These are phyloP conservation scores for Megaleporinus macrocephalus DNA, from an alignment of 2,113 vertebrate genomes.

Conservation along the genomic window DNA sequence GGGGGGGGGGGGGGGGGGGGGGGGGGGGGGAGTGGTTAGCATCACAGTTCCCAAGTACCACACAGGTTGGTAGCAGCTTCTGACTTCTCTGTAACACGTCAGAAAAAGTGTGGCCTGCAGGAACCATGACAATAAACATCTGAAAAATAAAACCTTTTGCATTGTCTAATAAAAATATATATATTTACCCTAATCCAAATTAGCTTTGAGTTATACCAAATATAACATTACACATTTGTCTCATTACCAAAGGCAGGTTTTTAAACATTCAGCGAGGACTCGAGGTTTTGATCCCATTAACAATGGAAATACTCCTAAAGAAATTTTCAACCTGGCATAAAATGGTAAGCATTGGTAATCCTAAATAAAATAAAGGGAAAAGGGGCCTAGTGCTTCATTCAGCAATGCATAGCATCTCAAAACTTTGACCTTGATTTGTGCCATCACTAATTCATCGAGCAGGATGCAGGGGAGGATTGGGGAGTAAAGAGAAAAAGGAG, in stretches of 20 bases:
- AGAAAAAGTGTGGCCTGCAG: slow-evolving; percentile 76
- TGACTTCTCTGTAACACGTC: slow-evolving; percentile 84
- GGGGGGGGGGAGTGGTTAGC: neutral
- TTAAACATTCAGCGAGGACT: slow-evolving; percentile 1
- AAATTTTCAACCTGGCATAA: slow-evolving; percentile 17
- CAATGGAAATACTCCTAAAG: neutral
- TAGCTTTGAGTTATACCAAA: neutral
- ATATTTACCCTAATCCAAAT: neutral
- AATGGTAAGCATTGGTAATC: slow-evolving; percentile 10
- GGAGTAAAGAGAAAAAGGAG: neutral
- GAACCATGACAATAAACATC: slow-evolving; percentile 17
- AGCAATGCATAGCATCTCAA: slow-evolving; percentile 43
- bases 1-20: neutral
- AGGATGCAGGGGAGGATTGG: neutral
- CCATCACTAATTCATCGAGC: slow-evolving; percentile 41
- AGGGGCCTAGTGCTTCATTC: slow-evolving; percentile 41
- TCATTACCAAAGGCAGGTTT: neutral
- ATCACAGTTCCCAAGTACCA: slow-evolving; percentile 17
- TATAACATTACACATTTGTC: neutral
- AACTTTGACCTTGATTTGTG: slow-evolving; percentile 45
- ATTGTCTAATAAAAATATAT: slow-evolving; percentile 12
- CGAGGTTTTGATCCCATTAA: slow-evolving; percentile 19
- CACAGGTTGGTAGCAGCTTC: slow-evolving; percentile 71
- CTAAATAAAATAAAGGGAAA: neutral
- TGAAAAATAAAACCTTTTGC: slow-evolving; percentile 33